phyloP scores from a whole-genome alignment of 2,888 invertebrate species.

The Drosophila mimica region DNA sequence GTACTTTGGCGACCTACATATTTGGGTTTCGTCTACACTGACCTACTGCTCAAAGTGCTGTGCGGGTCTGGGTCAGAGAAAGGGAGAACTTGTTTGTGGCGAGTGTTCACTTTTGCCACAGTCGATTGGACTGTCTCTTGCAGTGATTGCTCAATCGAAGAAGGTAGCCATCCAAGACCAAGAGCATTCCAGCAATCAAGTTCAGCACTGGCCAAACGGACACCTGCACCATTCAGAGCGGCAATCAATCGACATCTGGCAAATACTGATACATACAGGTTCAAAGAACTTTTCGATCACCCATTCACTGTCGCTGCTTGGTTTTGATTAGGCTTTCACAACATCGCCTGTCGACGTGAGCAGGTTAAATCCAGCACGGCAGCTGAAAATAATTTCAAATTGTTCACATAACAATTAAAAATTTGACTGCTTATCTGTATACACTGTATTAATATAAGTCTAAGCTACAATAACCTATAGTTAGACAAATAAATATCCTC shows the following conservation, averaged over 20 bases:
- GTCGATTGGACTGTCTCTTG: slow-evolving; percentile 30
- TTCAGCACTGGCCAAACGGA: slow-evolving; percentile 20
- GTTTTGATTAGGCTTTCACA: slow-evolving; percentile 54
- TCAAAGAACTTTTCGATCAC: slow-evolving; percentile 50
- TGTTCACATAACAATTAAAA: background rate
- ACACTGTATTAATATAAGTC: background rate
- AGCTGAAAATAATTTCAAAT: slow-evolving; percentile 6
- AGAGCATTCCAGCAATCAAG: slow-evolving; percentile 39
- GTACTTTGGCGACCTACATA: slow-evolving; percentile 48
- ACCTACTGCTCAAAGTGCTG: slow-evolving; percentile 58
- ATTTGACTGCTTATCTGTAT: background rate
- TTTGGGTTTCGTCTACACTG: slow-evolving; percentile 51
- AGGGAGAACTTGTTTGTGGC: slow-evolving; percentile 64
- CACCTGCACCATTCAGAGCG: slow-evolving; percentile 31
- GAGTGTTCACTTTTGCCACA: slow-evolving; percentile 63
- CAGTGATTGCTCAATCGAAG: slow-evolving; percentile 56
- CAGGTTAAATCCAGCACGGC: slow-evolving; percentile 6
- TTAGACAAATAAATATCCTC: background rate
- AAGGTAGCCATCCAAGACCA: slow-evolving; percentile 20
- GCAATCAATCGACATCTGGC: slow-evolving; percentile 39
- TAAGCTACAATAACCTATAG: too few species aligned
- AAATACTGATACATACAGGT: slow-evolving; percentile 31
- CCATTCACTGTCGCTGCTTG: slow-evolving; percentile 41
- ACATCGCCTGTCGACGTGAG: slow-evolving; percentile 44
- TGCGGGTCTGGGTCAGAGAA: slow-evolving; percentile 73